These are phyloP conservation scores for Tor tambroides DNA, from an alignment of 2,113 vertebrate genomes.

Conservation along the genomic window DNA sequence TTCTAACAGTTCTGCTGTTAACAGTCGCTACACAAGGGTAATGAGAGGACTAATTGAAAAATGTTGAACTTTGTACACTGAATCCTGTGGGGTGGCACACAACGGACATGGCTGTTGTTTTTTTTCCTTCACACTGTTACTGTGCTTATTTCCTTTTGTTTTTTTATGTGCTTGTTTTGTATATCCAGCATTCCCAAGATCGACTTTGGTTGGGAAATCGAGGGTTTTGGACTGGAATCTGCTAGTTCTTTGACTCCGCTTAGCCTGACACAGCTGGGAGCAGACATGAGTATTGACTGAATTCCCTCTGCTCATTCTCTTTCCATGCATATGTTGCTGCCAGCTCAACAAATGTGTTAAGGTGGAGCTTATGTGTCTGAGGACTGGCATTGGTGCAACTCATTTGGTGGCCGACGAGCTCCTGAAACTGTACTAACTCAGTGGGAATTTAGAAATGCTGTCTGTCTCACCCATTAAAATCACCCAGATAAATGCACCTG, in stretches of 20 bases:
- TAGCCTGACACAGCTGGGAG: background rate
- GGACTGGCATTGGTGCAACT: conserved; percentile 42
- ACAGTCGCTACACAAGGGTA: background rate
- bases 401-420: conserved; percentile 62
- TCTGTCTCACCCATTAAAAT: conserved; percentile 66
- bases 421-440: conserved; percentile 52
- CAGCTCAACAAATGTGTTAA: conserved; percentile 29
- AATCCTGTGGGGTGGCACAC: background rate
- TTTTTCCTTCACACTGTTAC: background rate
- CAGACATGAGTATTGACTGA: background rate
- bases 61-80: background rate
- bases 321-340: background rate
- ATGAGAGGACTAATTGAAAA: conserved; percentile 24
- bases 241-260: background rate
- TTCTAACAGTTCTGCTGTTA: conserved; percentile 34
- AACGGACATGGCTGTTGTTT: background rate
- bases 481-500: conserved; percentile 64
- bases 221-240: background rate
- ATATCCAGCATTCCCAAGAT: background rate
- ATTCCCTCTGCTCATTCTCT: background rate
- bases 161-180: background rate
- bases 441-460: conserved; percentile 55
- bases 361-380: conserved; percentile 38
- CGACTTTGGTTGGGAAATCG: background rate
- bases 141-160: background rate